Evolutionary conservation across 2,113 vertebrate genomes (phyloP), one percentile per base, ranked within the genome.

Genomic region (Bagarius yarrelli): DNA sequence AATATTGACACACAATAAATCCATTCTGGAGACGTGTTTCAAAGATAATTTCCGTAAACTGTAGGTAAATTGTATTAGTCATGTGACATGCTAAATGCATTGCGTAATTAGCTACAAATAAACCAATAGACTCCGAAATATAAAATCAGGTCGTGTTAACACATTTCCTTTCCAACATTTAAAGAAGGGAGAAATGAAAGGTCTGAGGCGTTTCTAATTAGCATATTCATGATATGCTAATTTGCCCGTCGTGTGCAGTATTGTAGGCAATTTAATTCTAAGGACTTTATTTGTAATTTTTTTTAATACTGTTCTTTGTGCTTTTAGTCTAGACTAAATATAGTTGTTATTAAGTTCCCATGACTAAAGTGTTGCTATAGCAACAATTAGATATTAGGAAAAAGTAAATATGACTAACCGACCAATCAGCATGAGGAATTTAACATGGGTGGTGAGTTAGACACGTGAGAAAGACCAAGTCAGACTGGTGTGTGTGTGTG

Each of bases 401-500:
- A 25, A 40, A 0, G n/a, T 2, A 47, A 47, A 8, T 2, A 15
- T 40, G 1, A 40, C 12, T 52, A 16, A 25, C 21, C 40, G 21
- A 27, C 67, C 40, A 50, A 70, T 70, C 67, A 27, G n/a, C 47
- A 25, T 18, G 25, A 44, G 47, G 69, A 52, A 52, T 27, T 50
- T 1, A 30, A 11, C 12, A 8, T 16, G 3, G 5, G 21, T 25
- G 6, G 40, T 50, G 13, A 15, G 19, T 9, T 8, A 19, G 61
- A 34, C 19, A 30, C 27, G 59, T 30, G 1, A 47, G 44, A 47
- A 5, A 47, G 44, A 47, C 4, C 9, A 47, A 47, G 9, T 47
- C 44, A 47, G 11, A 47, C 5, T 47, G 44, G 36, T 74, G 60
- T 78, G 77, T 78, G 56, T 77, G 21, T 71, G 75, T 77, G 60